Conservation (phyloP, 2,113 vertebrate genomes). For the Zosterops borbonicus region DNA sequence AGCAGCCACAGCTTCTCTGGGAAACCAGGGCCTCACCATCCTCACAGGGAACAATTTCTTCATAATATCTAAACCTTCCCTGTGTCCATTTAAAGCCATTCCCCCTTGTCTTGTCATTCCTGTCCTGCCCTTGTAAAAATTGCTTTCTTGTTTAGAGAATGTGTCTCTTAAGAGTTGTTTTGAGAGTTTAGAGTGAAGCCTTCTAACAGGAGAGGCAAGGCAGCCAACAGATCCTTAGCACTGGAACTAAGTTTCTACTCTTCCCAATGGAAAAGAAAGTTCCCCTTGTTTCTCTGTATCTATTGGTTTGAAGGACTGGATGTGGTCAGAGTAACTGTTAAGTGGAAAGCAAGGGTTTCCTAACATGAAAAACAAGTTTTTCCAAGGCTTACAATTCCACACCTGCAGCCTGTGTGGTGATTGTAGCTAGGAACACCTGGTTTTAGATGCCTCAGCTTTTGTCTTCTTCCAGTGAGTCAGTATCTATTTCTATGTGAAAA, state of each 20-base stretch:
- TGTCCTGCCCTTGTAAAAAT: not conserved
- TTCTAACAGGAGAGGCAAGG: rapidly evolving
- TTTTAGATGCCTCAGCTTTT: not conserved
- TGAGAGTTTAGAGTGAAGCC: not conserved
- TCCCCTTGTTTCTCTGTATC: not conserved
- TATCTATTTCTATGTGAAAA: not conserved
- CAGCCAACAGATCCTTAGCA: not conserved
- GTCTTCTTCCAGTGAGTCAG: not conserved
- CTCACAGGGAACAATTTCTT: not conserved
- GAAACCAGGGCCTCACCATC: not conserved
- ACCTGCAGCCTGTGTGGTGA: not conserved
- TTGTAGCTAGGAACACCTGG: not conserved
- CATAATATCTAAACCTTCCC: not conserved
- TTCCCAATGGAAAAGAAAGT: not conserved
- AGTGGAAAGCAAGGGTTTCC: not conserved
- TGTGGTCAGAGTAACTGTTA: not conserved
- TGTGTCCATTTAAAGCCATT: not conserved
- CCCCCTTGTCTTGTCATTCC: not conserved
- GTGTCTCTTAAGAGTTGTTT: not conserved
- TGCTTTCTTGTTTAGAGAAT: not conserved
- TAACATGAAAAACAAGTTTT: not conserved
- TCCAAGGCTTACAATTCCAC: not conserved
- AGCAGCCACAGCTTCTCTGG: not conserved
- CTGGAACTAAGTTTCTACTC: not conserved
- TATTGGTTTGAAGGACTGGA: not conserved